Evolutionary conservation across 2,888 invertebrate species (phyloP), one percentile per base, ranked within the genome.

Genomic region (Lepidocyrtoides sp.): DNA sequence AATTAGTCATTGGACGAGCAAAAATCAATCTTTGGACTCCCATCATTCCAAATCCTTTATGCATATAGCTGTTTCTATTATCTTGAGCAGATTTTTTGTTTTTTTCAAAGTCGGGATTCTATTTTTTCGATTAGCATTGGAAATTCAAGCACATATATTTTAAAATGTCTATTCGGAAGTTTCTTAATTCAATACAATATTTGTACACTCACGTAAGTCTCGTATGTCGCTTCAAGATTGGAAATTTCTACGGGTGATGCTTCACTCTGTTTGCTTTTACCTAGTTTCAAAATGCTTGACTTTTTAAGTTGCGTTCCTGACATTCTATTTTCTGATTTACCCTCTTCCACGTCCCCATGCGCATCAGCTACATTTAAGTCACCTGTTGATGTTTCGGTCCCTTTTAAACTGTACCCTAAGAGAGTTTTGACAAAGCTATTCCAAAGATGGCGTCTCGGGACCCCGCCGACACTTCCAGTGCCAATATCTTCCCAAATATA

Each of bases 1-100:
- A 79, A 20, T 77, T 84, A 12, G 90, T 66, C 75, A 79, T 69
- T 2, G 90, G 77, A 44, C 79, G 85, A 26, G 91, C 66, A 86
- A 86, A 91, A 44, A 54, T 91, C 44, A 85, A 41, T 72, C 91
- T 29, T 72, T 86, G 85, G 48, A 91, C 86, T 44, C 91, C 91
- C 85, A 85, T 86, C 32, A 86, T 32, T 2, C 86, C 82, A 36
- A 91, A 86, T 0, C 81, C 86, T 5, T 66, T 51, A 23, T 79
- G 79, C 66, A 79, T 57, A 20, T 29, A 41, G 12, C 72, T 20
- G 2, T 51, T n/a, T n/a, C 20, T 20, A 20, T n/a, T n/a, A 36
- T 36, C 3, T 60, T 60, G 60, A n/a, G n/a, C n/a, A n/a, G n/a
- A n/a, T n/a, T n/a, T n/a, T n/a, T n/a, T n/a, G n/a, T n/a, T n/a